A percentile compares a stretch with the other conserved stretches of the same genome.
Conservation (phyloP, 2,797 vertebrate species). For the Clarias fuscus region DNA sequence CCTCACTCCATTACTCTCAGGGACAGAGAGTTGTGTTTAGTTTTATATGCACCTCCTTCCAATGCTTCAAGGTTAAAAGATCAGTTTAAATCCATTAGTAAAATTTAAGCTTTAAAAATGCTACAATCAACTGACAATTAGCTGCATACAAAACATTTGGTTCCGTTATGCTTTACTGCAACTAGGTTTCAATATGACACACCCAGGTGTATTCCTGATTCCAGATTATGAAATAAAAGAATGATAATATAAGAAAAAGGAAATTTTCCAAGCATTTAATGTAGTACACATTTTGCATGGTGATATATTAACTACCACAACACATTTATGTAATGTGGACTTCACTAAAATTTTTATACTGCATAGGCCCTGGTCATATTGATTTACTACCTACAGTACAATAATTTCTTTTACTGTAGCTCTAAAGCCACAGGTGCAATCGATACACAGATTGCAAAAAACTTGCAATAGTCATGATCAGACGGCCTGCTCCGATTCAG, state of each 20-base stretch:
- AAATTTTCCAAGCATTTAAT: background rate
- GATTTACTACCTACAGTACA: background rate
- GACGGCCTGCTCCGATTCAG: background rate
- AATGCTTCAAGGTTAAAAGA: constrained; percentile 58
- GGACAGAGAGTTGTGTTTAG: constrained; percentile 60
- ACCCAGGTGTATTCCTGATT: background rate
- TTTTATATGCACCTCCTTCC: constrained; percentile 60
- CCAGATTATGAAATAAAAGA: background rate
- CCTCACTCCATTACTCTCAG: constrained; percentile 42
- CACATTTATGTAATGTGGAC: background rate
- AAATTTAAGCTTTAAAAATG: background rate
- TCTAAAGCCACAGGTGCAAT: background rate
- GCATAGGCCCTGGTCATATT: background rate
- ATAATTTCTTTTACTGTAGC: background rate
- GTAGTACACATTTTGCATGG: background rate
- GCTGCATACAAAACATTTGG: background rate
- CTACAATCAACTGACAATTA: background rate
- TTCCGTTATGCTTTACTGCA: background rate
- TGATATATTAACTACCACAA: background rate
- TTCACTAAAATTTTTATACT: background rate
- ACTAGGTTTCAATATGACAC: background rate
- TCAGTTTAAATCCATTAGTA: background rate
- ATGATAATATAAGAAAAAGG: background rate
- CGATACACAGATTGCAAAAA: background rate
- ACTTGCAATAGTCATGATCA: background rate